Evolutionary conservation across 2,113 vertebrate genomes (phyloP).

Genomic region (Raja brachyura): DNA sequence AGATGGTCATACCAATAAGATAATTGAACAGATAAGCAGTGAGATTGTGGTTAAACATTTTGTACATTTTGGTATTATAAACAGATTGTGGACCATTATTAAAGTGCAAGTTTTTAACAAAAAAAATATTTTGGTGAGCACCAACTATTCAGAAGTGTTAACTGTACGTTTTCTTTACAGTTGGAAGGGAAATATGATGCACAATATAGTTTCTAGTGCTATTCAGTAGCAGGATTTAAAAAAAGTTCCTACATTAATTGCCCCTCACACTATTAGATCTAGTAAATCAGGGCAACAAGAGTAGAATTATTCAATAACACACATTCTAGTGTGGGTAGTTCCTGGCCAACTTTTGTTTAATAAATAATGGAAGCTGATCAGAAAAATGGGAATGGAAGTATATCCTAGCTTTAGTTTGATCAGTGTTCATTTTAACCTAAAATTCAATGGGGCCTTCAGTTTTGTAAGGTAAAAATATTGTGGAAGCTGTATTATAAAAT

Average conservation of each 20-base stretch:
- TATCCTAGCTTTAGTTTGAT: background rate
- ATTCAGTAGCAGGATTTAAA: background rate
- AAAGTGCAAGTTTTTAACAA: background rate
- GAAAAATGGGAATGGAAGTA: background rate
- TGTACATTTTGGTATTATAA: slow-evolving; percentile 37
- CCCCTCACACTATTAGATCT: background rate
- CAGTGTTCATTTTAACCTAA: background rate
- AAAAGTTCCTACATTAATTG: background rate
- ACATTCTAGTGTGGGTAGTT: background rate
- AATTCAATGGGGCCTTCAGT: background rate
- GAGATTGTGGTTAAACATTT: slow-evolving; percentile 48
- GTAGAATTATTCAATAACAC: background rate
- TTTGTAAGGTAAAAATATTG: background rate
- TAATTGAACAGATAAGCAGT: slow-evolving; percentile 52
- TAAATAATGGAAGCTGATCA: background rate
- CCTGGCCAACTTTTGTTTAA: background rate
- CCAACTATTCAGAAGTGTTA: background rate
- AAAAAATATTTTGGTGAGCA: background rate
- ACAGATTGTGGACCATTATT: slow-evolving; percentile 18
- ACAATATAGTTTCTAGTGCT: background rate
- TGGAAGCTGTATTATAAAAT: background rate
- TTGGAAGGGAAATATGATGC: background rate
- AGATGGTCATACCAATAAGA: slow-evolving; percentile 59
- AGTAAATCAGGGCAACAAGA: background rate
- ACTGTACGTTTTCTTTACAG: background rate